phyloP scores from a whole-genome alignment of 2,797 vertebrate genomes.

The Telmatherina bonti region DNA sequence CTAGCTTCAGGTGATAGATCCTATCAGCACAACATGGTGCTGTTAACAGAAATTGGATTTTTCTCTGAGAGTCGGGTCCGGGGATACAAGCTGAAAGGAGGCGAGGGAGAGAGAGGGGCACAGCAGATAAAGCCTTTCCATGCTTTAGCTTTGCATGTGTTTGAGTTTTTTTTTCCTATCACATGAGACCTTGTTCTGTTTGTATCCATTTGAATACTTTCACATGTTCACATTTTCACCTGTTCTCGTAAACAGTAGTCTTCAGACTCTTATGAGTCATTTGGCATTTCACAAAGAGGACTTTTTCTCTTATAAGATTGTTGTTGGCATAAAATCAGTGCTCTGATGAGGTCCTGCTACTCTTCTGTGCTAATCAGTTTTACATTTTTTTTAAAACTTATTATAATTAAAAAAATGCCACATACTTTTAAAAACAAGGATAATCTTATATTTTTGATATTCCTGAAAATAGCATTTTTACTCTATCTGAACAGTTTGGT shows the following conservation, averaged over 20 bases:
- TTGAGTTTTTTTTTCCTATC: slow-evolving; percentile 28
- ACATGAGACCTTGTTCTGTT: slow-evolving; percentile 28
- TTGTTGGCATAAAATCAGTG: slow-evolving; percentile 28
- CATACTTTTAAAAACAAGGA: slow-evolving; percentile 2
- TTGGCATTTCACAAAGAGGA: slow-evolving; percentile 52
- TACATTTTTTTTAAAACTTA: slow-evolving; percentile 24
- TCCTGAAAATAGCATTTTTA: not conserved
- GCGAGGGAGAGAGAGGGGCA: slow-evolving; percentile 18
- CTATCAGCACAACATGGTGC: slow-evolving; percentile 76
- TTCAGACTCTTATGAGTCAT: slow-evolving; percentile 45
- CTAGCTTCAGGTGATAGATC: slow-evolving; percentile 76
- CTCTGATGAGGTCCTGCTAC: slow-evolving; percentile 45
- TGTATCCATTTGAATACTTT: slow-evolving; percentile 1
- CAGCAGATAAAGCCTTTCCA: slow-evolving; percentile 54
- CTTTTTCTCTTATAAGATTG: slow-evolving; percentile 36
- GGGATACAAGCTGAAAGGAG: slow-evolving; percentile 47
- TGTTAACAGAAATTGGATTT: slow-evolving; percentile 81
- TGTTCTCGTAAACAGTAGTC: not conserved
- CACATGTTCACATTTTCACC: slow-evolving; percentile 8
- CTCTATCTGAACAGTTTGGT: not conserved
- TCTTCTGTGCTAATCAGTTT: slow-evolving; percentile 24
- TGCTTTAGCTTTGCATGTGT: slow-evolving; percentile 36
- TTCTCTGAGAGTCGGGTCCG: slow-evolving; percentile 64
- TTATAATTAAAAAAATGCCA: slow-evolving; percentile 3
- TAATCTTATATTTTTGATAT: not conserved